Evolutionary conservation across 2,888 invertebrate genomes (phyloP).

Genomic region (Athetis lepigone): DNA sequence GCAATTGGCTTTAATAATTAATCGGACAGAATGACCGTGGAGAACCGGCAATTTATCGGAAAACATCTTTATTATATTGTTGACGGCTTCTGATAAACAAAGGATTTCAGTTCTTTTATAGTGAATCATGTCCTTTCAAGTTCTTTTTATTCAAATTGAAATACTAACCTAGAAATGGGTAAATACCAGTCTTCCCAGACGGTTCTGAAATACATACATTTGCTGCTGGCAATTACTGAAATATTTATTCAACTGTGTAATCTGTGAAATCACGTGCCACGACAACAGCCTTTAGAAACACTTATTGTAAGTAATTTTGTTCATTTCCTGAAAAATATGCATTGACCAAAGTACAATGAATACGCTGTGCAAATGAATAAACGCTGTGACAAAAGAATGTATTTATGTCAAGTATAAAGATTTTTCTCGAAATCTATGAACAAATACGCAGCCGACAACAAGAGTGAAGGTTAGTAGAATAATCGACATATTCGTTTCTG

Average conservation of each 20-base stretch:
- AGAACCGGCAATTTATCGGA: conserved; percentile 68
- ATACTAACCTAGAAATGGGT: conserved; percentile 25
- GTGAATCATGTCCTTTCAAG: background rate
- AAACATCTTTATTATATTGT: conserved; percentile 72
- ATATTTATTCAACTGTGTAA: conserved; percentile 39
- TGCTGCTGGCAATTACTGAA: conserved; percentile 17
- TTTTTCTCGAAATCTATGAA: no score
- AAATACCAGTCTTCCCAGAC: conserved; percentile 23
- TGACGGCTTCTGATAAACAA: conserved; percentile 31
- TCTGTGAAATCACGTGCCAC: conserved; percentile 21
- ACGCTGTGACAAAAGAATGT: conserved; percentile 17
- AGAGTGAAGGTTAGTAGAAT: conserved; percentile 17
- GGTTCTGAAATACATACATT: conserved; percentile 29
- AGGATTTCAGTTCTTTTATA: conserved; percentile 13
- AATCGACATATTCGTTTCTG: no score
- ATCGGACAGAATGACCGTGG: conserved; percentile 63
- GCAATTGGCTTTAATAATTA: conserved; percentile 73
- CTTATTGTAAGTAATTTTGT: conserved; percentile 3
- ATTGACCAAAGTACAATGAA: conserved; percentile 7
- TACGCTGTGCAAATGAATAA: conserved; percentile 13
- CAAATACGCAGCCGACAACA: no score
- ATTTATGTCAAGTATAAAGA: background rate
- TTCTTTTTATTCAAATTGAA: conserved; percentile 20
- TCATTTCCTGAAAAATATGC: conserved; percentile 10
- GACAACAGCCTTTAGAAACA: conserved; percentile 13